Base-by-base conservation (phyloP, 2,797 vertebrate species). In the Coilia nasus region DNA sequence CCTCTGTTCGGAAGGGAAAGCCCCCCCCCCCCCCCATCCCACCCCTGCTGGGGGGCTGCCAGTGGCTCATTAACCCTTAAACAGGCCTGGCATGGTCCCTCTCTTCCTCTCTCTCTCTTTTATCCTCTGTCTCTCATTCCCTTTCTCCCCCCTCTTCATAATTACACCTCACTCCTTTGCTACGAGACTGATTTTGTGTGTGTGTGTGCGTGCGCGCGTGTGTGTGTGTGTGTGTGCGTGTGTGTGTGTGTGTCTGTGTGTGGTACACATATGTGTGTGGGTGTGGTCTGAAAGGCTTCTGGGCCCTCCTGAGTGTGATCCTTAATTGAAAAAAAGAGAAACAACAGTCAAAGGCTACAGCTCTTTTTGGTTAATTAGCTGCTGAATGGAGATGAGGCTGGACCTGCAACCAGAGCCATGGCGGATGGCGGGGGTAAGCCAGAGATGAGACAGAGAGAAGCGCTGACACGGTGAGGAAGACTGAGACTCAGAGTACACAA, bases 11-110 rank as follows among this genome's bases (percentile, higher is more conserved):
- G 46, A 47, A 10, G 46, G 46, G 3, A 95, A 94, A 94, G 95
- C 96, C 95, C 95, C 97, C 94, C 92, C 94, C 95, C 64, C 25
- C 64, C 10, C 25, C 62, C 62, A 3, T 31, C 67, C 88, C 78
- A 88, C 96, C 96, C 95, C 96, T 96, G 97, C 97, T 96, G 98
- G 95, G 97, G 97, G 96, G 96, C 97, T 97, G 97, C 97, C 95
- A 96, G 96, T 97, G 97, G 96, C 98, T 99, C 98, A 99, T 99
- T 99, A 99, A 99, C 98, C 98, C 98, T 98, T 99, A 98, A 99
- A 99, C 97, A 99, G 97, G 96, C 97, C 96, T 96, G 92, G 97
- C 95, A 95, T 97, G 97, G 97, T 96, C 95, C 94, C 41, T 10
- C 67, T 75, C 67, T 41, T 21, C 31, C 67, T 75, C 31, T 41